These are phyloP conservation scores for Drosophila arizonae DNA, from an alignment of 1,140 invertebrate species.

Conservation along the genomic window DNA sequence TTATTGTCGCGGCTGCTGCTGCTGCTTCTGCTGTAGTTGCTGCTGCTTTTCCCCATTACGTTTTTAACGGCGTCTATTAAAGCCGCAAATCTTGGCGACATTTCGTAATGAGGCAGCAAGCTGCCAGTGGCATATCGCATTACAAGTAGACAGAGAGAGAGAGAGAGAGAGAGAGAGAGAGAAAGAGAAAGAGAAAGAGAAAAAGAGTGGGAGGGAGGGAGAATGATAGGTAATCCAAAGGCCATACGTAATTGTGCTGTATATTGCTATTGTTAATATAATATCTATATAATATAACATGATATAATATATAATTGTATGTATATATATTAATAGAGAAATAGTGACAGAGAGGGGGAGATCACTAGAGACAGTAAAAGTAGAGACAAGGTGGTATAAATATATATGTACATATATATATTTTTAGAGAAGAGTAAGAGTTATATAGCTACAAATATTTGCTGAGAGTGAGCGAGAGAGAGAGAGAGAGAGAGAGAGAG, in stretches of 20 bases:
- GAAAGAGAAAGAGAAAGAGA: background rate
- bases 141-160: background rate
- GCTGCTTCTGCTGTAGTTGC: constrained; percentile 6
- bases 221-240: background rate
- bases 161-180: background rate
- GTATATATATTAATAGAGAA: background rate
- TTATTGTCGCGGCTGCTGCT: constrained; percentile 2
- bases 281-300: too few species aligned
- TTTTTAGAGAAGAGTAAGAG: too few species aligned
- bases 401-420: too few species aligned
- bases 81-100: constrained; percentile 55
- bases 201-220: background rate
- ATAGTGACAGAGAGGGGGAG: background rate
- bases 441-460: too few species aligned
- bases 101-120: constrained; percentile 45
- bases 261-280: too few species aligned
- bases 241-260: constrained; percentile 20
- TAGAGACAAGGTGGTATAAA: too few species aligned
- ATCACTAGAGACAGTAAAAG: too few species aligned
- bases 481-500: too few species aligned
- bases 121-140: constrained; percentile 15
- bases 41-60: constrained; percentile 50
- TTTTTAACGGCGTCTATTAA: constrained; percentile 44
- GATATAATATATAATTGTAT: background rate
- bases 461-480: too few species aligned